Evolutionary conservation across 1,140 invertebrate genomes (phyloP), one percentile per base, ranked within the genome.

Genomic region (Adelges cooleyi): DNA sequence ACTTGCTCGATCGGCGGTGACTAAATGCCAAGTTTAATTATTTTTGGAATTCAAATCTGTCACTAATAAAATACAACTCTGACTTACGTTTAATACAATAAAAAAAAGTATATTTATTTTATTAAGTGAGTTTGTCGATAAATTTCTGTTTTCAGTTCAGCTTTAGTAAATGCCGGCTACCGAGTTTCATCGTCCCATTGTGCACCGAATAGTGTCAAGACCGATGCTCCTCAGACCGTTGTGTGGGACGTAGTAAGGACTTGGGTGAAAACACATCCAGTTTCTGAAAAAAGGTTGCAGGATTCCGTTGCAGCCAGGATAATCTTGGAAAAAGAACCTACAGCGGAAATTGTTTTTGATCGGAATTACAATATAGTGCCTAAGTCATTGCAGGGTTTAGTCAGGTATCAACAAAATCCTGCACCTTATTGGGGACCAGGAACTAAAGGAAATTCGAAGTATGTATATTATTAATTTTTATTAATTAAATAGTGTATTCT

Each of bases 241-340:
- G 74, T 99, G 15, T 99, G 95, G 96, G 93, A 95, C 75, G 84
- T 97, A n/a, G 80, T 97, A 59, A 78, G 88, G 69, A 79, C 80
- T 25, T 95, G 92, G 91, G 84, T 84, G 69, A 83, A 85, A 67
- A 71, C 74, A 13, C 78, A 86, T 71, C 86, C 86, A 1, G 77
- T 81, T 17, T 79, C 79, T 54, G 76, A 66, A 50, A 72, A 70
- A 68, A 33, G 69, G 36, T 22, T 72, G n/a, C 11, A 59, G 17
- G 49, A 68, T 29, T 67, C 67, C 2, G 29, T 49, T 9, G 66
- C 69, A 3, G 76, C 82, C 0, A 73, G 75, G 13, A 74, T 74
- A n/a, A 84, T 90, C 68, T 75, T 90, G 33, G 72, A 73, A 0
- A 72, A 79, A 65, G 71, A 77, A 33, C 73, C 78, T 0, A 74